Conservation (phyloP, 1,140 invertebrate genomes). For the Caenorhabditis briggsae region DNA sequence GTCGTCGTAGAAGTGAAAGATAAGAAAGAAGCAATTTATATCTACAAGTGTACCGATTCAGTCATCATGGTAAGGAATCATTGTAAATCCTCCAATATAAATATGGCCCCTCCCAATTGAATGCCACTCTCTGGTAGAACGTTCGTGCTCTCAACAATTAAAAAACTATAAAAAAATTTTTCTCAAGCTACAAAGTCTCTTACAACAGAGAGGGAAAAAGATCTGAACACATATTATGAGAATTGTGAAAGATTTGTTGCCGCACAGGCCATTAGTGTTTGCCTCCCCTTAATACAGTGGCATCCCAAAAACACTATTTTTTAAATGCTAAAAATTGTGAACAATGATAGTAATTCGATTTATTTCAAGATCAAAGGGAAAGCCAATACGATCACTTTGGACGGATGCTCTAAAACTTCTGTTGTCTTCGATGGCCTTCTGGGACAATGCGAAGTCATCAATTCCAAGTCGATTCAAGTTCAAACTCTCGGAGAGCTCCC, state of each 20-base stretch:
- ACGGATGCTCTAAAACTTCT: not conserved
- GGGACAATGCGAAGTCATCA: conserved; percentile 16
- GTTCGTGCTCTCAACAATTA: no score
- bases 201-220: no score
- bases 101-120: not conserved
- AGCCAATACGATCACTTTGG: conserved; percentile 15
- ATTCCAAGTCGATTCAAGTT: conserved; percentile 15
- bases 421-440: conserved; percentile 28
- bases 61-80: conserved; percentile 18
- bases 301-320: no score
- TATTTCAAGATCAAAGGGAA: conserved; percentile 25
- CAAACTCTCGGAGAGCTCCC: conserved; percentile 27
- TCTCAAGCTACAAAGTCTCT: no score
- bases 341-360: not conserved
- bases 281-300: no score
- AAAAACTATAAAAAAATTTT: no score
- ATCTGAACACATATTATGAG: no score
- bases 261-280: no score
- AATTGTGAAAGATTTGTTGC: no score
- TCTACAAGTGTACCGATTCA: conserved; percentile 26
- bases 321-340: no score
- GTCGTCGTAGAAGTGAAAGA: not conserved
- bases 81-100: no score
- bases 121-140: not conserved
- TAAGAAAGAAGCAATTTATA: conserved; percentile 13